Percentiles rank a stretch among this genome's conserved stretches.
Evolutionary conservation across 2,888 invertebrate genomes (phyloP).

Genomic region (Platerodrilus igneus): DNA sequence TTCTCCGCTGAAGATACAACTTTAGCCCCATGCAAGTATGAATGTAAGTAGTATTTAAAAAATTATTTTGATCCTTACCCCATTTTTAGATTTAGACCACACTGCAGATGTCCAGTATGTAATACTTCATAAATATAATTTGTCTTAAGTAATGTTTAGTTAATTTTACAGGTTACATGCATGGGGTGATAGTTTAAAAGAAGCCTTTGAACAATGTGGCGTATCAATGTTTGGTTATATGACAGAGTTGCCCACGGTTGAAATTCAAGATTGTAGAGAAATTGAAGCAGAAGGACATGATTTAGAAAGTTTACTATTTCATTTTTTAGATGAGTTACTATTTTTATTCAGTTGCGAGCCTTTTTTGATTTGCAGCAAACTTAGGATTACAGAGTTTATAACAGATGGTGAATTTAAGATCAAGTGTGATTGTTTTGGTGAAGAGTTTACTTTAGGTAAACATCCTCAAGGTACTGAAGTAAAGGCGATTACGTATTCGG

Average conservation of each 20-base stretch:
- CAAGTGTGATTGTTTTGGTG: conserved; percentile 81
- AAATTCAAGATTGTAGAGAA: conserved; percentile 70
- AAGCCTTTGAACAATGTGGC: conserved; percentile 93
- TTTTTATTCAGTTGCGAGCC: conserved; percentile 92
- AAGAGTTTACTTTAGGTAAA: conserved; percentile 85
- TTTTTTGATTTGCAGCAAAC: conserved; percentile 78
- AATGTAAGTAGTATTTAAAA: conserved; percentile 76
- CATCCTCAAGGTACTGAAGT: conserved; percentile 98
- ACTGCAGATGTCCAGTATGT: conserved; percentile 99
- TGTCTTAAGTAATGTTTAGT: conserved; percentile 4
- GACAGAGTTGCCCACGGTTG: conserved; percentile 84
- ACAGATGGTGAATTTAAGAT: conserved; percentile 67
- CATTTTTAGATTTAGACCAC: conserved; percentile 83
- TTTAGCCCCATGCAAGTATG: conserved; percentile 68
- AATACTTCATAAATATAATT: conserved; percentile 13
- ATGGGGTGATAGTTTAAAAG: conserved; percentile 83
- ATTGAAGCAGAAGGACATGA: conserved; percentile 90
- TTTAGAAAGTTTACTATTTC: conserved; percentile 79
- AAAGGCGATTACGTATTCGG: conserved; percentile 98
- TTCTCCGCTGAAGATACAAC: conserved; percentile 63
- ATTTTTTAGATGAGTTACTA: conserved; percentile 90
- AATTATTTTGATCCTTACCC: too few relatives aligned
- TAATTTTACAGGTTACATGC: conserved; percentile 67
- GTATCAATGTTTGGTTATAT: conserved; percentile 98
- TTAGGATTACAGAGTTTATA: conserved; percentile 85